Evolutionary conservation across 2,888 invertebrate species (phyloP).

Genomic region (Micropterix aruncella): DNA sequence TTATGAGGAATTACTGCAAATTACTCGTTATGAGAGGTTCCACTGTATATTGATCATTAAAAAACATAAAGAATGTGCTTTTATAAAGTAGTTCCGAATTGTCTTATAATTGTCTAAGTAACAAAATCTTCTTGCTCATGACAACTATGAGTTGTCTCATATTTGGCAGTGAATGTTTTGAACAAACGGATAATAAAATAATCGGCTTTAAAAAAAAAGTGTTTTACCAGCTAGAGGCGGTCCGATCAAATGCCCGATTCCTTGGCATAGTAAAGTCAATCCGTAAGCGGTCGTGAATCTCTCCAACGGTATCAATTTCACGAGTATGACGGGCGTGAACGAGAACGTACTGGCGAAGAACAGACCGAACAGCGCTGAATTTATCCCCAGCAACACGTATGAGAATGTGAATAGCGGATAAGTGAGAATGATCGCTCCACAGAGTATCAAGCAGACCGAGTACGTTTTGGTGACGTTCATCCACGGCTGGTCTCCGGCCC

Average conservation of each 20-base stretch:
- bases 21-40: no score
- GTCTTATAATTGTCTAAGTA: no score
- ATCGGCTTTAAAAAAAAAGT: no score
- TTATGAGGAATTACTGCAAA: no score
- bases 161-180: no score
- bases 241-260: slow-evolving; percentile 82
- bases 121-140: no score
- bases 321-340: slow-evolving; percentile 79
- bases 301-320: slow-evolving; percentile 78
- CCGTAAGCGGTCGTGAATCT: slow-evolving; percentile 90
- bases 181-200: no score
- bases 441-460: slow-evolving; percentile 58
- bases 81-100: no score
- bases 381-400: slow-evolving; percentile 33
- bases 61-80: no score
- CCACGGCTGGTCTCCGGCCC: slow-evolving; percentile 77
- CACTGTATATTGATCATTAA: no score
- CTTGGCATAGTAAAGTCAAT: slow-evolving; percentile 75
- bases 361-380: slow-evolving; percentile 64
- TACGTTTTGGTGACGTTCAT: slow-evolving; percentile 75
- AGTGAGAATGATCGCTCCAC: slow-evolving; percentile 45
- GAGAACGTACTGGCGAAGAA: slow-evolving; percentile 87
- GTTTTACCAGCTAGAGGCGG: slow-evolving; percentile 81
- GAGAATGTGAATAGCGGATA: slow-evolving; percentile 40
- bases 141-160: no score